phyloP scores from a whole-genome alignment of 2,113 vertebrate genomes.

The Regulus satrapa region DNA sequence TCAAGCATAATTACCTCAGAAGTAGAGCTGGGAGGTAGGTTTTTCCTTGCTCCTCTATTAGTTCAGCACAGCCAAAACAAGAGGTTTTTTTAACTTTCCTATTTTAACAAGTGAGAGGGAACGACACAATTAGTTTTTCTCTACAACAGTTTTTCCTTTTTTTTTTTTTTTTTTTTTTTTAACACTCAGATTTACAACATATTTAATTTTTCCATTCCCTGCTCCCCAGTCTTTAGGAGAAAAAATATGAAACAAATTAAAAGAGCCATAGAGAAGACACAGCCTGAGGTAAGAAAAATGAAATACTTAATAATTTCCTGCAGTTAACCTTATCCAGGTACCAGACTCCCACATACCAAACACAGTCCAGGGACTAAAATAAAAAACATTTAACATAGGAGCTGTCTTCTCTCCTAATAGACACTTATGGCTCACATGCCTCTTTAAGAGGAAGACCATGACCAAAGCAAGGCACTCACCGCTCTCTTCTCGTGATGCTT shows the following conservation, averaged over 20 bases:
- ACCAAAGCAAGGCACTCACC: constrained; percentile 11
- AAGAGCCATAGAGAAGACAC: background rate
- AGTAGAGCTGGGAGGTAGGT: constrained; percentile 13
- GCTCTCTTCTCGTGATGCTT: background rate
- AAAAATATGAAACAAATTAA: constrained; percentile 20
- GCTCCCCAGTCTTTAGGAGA: background rate
- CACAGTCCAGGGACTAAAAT: background rate
- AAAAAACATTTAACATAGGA: background rate
- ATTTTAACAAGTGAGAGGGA: background rate
- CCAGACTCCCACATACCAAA: background rate
- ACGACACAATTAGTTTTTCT: background rate
- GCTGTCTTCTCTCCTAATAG: background rate
- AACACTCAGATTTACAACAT: background rate
- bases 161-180: background rate
- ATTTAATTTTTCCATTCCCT: background rate
- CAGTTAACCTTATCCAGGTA: constrained; percentile 15
- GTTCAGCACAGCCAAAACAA: constrained; percentile 8
- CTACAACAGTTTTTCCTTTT: background rate
- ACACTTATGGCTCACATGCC: background rate
- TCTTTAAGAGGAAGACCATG: background rate
- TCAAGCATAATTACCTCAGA: constrained; percentile 12
- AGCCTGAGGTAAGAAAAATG: background rate
- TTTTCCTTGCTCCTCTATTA: constrained; percentile 37
- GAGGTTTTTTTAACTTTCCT: background rate
- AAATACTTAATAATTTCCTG: constrained; percentile 4